Base-by-base conservation (phyloP, 2,888 invertebrate genomes). In the Drosophila anomalata region DNA sequence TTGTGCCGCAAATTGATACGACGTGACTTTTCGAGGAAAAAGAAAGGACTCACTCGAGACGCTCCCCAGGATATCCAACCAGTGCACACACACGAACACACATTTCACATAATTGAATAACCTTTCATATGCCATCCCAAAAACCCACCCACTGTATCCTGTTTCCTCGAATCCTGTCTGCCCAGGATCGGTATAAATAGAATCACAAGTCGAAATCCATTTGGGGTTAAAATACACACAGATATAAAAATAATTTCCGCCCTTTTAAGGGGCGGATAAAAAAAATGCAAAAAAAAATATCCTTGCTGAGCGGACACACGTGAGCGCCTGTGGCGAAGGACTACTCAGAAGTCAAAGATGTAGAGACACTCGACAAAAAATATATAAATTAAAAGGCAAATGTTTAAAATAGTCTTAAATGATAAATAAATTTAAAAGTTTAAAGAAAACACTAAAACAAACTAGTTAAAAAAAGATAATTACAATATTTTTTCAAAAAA, bases 1-100 rank as follows among this genome's bases (percentile, higher is more conserved):
- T 89, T 82, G 82, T 83, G 81, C 78, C 69, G 70, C 80, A 88
- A 89, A 89, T 89, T 89, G 86, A 84, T 82, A 76, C 78, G 78
- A 89, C 89, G 89, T 89, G 89, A 89, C 89, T 89, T 89, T 88
- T 88, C 58, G 66, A 72, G 74, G 36, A 75, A 72, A 73, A 79
- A 73, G 57, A 61, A 74, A 71, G 66, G 63, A 71, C 68, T 54
- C 82, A 87, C 87, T 83, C 77, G 87, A 87, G 86, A 87, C 83
- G 71, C 66, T 50, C 55, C 65, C 75, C 76, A 69, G 63, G 65
- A 60, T 52, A 26, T 14, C 52, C 46, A 39, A 36, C 26, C 48
- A 3, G 0, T 52, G n/a, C n/a, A 51, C 57, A 60, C 59, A 60
- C 26, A 50, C 47, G 48, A 53, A 48, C 48, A 31, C 53, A 61